Evolutionary conservation across 2,797 vertebrate species (phyloP).

Genomic region (Anabas testudineus): DNA sequence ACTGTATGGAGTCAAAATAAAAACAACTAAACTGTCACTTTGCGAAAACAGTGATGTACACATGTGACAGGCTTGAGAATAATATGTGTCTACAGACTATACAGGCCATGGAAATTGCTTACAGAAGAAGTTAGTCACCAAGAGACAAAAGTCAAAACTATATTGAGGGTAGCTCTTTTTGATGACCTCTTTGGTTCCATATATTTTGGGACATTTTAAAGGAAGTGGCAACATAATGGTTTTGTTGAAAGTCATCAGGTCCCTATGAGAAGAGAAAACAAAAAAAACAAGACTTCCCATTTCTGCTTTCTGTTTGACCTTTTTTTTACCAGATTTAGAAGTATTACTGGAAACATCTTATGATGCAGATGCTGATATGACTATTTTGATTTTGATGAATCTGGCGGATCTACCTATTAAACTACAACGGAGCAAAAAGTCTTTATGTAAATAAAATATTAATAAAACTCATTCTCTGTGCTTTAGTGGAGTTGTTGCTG

Average conservation of each 20-base stretch:
- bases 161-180: background rate
- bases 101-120: background rate
- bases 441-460: too few relatives aligned
- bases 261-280: constrained; percentile 6
- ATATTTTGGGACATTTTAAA: constrained; percentile 24
- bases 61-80: background rate
- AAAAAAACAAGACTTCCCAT: constrained; percentile 22
- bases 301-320: constrained; percentile 42
- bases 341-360: constrained; percentile 13
- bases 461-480: background rate
- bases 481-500: background rate
- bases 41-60: background rate
- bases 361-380: background rate
- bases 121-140: background rate
- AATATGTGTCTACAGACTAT: background rate
- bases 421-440: background rate
- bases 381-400: background rate
- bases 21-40: background rate
- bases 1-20: background rate
- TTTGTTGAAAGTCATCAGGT: background rate
- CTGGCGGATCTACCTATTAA: background rate
- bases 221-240: constrained; percentile 23
- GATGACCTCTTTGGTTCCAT: constrained; percentile 12
- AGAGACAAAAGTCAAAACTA: background rate
- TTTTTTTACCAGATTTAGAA: background rate